Percentiles rank a stretch among this genome's conserved stretches.
Conservation (phyloP, 2,797 vertebrate genomes). For the Peromyscus attwateri region DNA sequence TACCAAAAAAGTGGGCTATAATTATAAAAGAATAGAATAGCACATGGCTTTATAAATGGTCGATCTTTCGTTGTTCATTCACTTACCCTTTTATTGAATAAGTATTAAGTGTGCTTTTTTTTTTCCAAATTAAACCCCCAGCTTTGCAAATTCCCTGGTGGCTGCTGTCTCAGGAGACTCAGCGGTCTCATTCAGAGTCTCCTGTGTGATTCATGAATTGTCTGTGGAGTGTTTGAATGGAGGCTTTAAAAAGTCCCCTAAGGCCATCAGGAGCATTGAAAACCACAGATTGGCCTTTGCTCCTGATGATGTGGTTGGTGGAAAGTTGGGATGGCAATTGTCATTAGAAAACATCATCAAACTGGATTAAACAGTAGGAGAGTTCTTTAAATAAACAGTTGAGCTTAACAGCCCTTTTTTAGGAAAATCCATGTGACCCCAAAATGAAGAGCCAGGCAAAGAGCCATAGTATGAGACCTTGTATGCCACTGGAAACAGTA, state of each 20-base stretch:
- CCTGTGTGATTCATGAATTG: not conserved
- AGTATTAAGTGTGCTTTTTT: not conserved
- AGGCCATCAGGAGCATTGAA: not conserved
- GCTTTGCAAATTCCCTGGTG: not conserved
- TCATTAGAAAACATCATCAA: not conserved
- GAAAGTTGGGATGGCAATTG: not conserved
- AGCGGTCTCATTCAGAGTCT: not conserved
- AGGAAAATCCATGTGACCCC: not conserved
- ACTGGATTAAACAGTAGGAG: not conserved
- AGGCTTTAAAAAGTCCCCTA: not conserved
- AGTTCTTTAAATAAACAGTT: not conserved
- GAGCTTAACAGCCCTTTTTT: not conserved
- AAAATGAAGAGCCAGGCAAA: not conserved
- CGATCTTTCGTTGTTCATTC: not conserved
- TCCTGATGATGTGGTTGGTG: not conserved
- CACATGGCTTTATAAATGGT: not conserved
- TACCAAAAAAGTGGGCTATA: not conserved
- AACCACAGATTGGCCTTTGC: not conserved
- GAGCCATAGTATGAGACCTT: not conserved
- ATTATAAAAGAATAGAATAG: slow-evolving; percentile 38
- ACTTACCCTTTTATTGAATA: slow-evolving; percentile 1
- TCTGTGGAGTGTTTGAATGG: not conserved
- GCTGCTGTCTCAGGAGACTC: not conserved
- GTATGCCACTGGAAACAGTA: not conserved
- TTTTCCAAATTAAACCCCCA: not conserved